Evolutionary conservation across 1,140 invertebrate species (phyloP).

Genomic region (Aphidius ervi): DNA sequence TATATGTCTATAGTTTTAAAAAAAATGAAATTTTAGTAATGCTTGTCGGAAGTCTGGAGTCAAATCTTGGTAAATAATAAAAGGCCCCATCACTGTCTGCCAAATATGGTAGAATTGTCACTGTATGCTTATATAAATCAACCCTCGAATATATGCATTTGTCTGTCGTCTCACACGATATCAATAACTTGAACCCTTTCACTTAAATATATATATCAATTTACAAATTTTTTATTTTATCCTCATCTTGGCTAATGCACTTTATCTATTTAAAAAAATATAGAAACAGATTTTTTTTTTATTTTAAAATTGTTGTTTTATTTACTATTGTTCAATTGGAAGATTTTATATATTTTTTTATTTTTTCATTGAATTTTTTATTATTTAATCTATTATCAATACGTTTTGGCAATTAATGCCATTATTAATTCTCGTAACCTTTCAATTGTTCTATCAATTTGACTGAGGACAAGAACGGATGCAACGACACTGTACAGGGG

Average conservation of each 20-base stretch:
- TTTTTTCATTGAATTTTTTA: background rate
- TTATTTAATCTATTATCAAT: background rate
- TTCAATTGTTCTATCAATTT: slow-evolving; percentile 21
- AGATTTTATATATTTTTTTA: background rate
- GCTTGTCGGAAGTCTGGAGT: no score
- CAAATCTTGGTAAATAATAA: slow-evolving; percentile 9
- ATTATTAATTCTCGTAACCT: slow-evolving; percentile 16
- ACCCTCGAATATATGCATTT: slow-evolving; percentile 15
- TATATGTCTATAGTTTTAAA: no score
- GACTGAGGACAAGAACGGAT: slow-evolving; percentile 2
- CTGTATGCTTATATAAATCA: slow-evolving; percentile 14
- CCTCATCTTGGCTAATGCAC: no score
- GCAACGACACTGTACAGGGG: no score
- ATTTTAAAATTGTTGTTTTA: no score
- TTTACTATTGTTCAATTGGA: no score
- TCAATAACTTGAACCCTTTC: background rate
- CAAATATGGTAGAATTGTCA: slow-evolving; percentile 6
- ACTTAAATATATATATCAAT: background rate
- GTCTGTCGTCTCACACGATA: slow-evolving; percentile 1
- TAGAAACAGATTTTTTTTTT: no score
- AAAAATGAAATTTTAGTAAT: no score
- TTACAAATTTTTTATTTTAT: no score
- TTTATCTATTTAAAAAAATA: no score
- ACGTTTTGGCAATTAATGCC: background rate
- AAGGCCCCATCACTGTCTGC: slow-evolving; percentile 17